Evolutionary conservation across 2,888 invertebrate species (phyloP).

Genomic region (Thera britannica): DNA sequence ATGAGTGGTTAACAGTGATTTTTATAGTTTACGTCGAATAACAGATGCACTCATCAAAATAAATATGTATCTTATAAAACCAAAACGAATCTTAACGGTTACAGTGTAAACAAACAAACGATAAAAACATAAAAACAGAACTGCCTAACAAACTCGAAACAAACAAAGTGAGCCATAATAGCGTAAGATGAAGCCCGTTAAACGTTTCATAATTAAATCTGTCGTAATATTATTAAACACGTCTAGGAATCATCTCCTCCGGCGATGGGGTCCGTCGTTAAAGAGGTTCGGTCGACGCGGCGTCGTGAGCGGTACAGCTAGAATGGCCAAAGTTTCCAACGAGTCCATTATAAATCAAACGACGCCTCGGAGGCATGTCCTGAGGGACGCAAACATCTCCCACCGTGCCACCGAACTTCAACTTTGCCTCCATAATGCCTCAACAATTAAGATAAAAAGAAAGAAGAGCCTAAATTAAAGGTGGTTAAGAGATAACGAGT

Average conservation of each 20-base stretch:
- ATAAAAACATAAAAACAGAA: constrained; percentile 50
- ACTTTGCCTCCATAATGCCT: constrained; percentile 82
- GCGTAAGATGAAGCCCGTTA: constrained; percentile 73
- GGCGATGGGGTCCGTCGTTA: constrained; percentile 82
- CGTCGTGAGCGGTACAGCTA: constrained; percentile 54
- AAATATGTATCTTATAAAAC: constrained; percentile 22
- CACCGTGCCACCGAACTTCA: constrained; percentile 76
- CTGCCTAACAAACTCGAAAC: constrained; percentile 54
- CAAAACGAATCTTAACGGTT: constrained; percentile 25
- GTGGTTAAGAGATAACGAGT: constrained; percentile 83
- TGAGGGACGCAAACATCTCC: constrained; percentile 80
- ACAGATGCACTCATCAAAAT: constrained; percentile 13
- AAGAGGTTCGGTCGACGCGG: constrained; percentile 72
- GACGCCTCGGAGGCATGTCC: constrained; percentile 83
- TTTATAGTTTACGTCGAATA: not conserved
- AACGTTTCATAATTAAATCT: constrained; percentile 84
- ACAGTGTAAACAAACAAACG: constrained; percentile 25
- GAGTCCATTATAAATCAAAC: constrained; percentile 85
- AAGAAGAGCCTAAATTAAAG: constrained; percentile 82
- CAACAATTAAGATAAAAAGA: constrained; percentile 85
- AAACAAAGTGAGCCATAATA: constrained; percentile 69
- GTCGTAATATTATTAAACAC: constrained; percentile 84
- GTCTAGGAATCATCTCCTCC: constrained; percentile 83
- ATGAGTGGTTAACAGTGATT: not conserved
- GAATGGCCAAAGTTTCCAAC: constrained; percentile 84